phyloP scores from a whole-genome alignment of 2,797 vertebrate genomes.

The Danio albolineatus region DNA sequence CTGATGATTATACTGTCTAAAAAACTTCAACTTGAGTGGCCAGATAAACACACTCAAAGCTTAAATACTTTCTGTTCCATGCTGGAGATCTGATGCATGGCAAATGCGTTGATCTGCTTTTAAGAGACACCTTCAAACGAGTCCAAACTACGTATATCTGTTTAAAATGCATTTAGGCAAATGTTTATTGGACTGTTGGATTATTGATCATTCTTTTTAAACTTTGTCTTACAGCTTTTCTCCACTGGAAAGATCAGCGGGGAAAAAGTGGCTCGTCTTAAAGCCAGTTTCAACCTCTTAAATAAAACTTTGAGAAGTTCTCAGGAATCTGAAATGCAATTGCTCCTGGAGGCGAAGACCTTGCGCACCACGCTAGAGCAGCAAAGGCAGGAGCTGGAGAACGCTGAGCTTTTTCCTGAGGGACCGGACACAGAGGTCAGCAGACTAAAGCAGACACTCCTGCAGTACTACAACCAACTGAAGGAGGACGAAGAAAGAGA shows the following conservation, averaged over 20 bases:
- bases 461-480: slow-evolving; percentile 85
- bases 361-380: slow-evolving; percentile 77
- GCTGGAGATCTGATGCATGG: slow-evolving; percentile 16
- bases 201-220: neutral
- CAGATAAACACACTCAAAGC: slow-evolving; percentile 36
- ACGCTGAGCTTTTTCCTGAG: slow-evolving; percentile 80
- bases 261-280: slow-evolving; percentile 78
- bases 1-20: neutral
- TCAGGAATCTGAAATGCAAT: slow-evolving; percentile 84
- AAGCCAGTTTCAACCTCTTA: slow-evolving; percentile 77
- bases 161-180: slow-evolving; percentile 1
- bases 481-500: slow-evolving; percentile 82
- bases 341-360: slow-evolving; percentile 82
- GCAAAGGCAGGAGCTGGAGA: slow-evolving; percentile 79
- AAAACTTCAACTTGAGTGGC: slow-evolving; percentile 10
- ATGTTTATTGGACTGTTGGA: slow-evolving; percentile 6
- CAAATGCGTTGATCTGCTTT: slow-evolving; percentile 20
- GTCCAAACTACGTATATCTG: slow-evolving; percentile 4
- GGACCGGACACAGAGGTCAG: slow-evolving; percentile 81
- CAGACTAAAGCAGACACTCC: slow-evolving; percentile 85
- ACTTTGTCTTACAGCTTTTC: slow-evolving; percentile 72
- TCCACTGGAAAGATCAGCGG: slow-evolving; percentile 78
- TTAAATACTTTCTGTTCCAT: slow-evolving; percentile 7
- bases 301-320: slow-evolving; percentile 79
- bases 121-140: neutral